phyloP scores from a whole-genome alignment of 2,113 vertebrate species.

The Tor tambroides region DNA sequence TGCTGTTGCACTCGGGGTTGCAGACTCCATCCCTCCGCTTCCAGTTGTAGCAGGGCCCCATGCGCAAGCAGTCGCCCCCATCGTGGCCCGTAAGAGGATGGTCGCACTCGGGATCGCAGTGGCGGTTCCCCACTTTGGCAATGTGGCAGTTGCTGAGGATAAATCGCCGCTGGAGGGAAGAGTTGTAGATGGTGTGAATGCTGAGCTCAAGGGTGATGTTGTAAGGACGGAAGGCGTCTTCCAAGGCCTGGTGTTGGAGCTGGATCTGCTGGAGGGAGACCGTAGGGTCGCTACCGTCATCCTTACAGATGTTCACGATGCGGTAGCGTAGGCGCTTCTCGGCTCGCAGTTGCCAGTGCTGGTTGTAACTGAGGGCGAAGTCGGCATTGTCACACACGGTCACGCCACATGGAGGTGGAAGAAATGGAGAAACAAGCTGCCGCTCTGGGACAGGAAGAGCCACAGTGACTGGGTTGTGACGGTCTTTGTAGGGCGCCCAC shows the following conservation, averaged over 20 bases:
- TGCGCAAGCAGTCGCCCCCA: conserved; percentile 87
- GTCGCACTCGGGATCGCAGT: conserved; percentile 91
- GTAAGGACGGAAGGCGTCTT: conserved; percentile 84
- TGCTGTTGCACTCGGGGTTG: conserved; percentile 91
- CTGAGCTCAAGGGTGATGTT: conserved; percentile 91
- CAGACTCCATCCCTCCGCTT: conserved; percentile 89
- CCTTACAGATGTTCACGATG: conserved; percentile 85
- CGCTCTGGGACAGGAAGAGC: conserved; percentile 69
- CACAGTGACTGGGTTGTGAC: conserved; percentile 75
- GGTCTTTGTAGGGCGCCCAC: conserved; percentile 82
- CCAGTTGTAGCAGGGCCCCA: conserved; percentile 88
- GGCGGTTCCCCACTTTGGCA: conserved; percentile 91
- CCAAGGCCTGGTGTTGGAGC: conserved; percentile 82
- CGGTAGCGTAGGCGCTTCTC: conserved; percentile 85
- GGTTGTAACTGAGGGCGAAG: conserved; percentile 85
- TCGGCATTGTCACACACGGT: conserved; percentile 90
- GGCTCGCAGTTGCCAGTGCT: conserved; percentile 81
- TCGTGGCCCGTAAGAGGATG: conserved; percentile 92
- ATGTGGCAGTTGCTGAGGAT: conserved; percentile 92
- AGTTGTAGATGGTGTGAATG: conserved; percentile 79
- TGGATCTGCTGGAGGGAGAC: conserved; percentile 83
- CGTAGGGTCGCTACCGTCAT: conserved; percentile 78
- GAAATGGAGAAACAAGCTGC: conserved; percentile 76
- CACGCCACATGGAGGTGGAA: conserved; percentile 85
- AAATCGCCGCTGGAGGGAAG: conserved; percentile 80